Percentiles rank a stretch among this genome's conserved stretches.
These are phyloP conservation scores for Caenorhabditis afra DNA, from an alignment of 2,888 invertebrate species.

Conservation along the genomic window DNA sequence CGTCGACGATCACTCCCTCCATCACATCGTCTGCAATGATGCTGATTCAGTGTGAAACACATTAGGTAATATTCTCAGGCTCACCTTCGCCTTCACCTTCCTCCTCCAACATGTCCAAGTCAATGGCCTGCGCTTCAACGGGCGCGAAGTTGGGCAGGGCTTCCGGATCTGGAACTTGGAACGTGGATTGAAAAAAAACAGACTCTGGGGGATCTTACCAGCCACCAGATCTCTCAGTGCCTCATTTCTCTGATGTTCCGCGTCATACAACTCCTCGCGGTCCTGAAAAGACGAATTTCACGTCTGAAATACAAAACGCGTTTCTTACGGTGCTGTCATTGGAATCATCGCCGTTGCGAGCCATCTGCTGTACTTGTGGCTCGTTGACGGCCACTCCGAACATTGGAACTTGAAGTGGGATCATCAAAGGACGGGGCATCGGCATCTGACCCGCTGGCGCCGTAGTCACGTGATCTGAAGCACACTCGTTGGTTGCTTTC, in stretches of 20 bases:
- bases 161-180: constrained; percentile 27
- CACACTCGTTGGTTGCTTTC: no score
- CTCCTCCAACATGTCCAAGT: constrained; percentile 43
- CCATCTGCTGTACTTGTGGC: constrained; percentile 24
- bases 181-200: background rate
- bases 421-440: background rate
- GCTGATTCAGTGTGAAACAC: background rate
- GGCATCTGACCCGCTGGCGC: no score
- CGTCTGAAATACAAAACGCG: background rate
- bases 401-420: constrained; percentile 24
- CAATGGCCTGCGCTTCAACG: constrained; percentile 35
- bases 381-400: constrained; percentile 43
- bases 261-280: constrained; percentile 31
- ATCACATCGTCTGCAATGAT: constrained; percentile 32
- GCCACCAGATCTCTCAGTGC: constrained; percentile 39
- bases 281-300: background rate
- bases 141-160: constrained; percentile 47
- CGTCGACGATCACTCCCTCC: constrained; percentile 22
- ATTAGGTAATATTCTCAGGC: background rate
- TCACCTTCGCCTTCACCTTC: constrained; percentile 23
- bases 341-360: constrained; percentile 36
- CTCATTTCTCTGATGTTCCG: constrained; percentile 30
- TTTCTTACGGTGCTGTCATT: constrained; percentile 28
- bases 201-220: background rate
- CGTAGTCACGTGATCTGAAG: background rate